Conservation (phyloP, 1,140 invertebrate species). For the Aphelenchoides fujianensis region DNA sequence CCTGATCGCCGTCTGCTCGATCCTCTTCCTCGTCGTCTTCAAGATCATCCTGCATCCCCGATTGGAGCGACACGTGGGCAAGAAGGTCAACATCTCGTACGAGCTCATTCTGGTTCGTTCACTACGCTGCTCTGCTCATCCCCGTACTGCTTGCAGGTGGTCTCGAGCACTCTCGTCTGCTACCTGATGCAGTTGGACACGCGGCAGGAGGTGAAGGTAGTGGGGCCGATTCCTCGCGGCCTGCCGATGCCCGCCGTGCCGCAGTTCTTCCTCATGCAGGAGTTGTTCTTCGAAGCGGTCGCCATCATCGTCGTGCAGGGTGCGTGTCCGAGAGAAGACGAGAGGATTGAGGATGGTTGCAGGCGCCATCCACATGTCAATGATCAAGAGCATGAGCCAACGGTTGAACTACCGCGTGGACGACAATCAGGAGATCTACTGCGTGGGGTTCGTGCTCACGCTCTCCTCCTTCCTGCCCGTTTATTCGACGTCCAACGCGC, state of each 20-base stretch:
- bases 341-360: no score
- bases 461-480: constrained; percentile 40
- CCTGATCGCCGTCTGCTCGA: constrained; percentile 22
- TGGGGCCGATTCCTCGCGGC: constrained; percentile 33
- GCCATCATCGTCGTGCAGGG: constrained; percentile 35
- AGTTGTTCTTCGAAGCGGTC: constrained; percentile 25
- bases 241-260: constrained; percentile 10
- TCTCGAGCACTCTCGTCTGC: not conserved
- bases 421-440: constrained; percentile 35
- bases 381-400: constrained; percentile 19
- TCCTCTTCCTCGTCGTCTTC: constrained; percentile 48
- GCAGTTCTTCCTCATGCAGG: not conserved
- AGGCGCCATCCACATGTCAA: constrained; percentile 38
- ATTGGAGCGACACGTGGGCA: not conserved
- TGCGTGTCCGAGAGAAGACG: no score
- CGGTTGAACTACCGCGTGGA: constrained; percentile 36
- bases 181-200: constrained; percentile 10
- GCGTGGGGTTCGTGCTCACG: constrained; percentile 21
- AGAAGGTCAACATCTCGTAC: constrained; percentile 20
- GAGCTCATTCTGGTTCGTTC: constrained; percentile 21
- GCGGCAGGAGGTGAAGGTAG: constrained; percentile 30
- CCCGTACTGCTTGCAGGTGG: constrained; percentile 6
- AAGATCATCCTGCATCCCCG: constrained; percentile 26
- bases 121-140: no score
- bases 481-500: constrained; percentile 39